These are phyloP conservation scores for Sylvilagus floridanus DNA, from an alignment of 2,797 vertebrate species.

Conservation along the genomic window DNA sequence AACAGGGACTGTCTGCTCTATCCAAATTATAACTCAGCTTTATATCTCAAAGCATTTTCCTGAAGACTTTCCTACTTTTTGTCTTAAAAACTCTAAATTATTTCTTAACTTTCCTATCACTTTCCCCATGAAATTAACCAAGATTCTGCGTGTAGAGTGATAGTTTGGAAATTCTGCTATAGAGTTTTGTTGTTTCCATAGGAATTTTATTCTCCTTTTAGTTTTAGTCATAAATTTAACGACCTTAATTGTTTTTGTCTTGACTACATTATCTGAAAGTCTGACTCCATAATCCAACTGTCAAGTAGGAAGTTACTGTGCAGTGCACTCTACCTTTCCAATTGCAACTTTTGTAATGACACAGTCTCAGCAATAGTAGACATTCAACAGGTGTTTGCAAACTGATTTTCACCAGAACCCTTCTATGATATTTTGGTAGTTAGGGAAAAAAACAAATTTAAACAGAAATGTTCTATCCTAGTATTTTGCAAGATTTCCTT, in stretches of 20 bases:
- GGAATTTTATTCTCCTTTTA: constrained; percentile 35
- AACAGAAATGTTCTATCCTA: background rate
- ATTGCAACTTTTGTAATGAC: background rate
- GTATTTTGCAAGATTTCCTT: background rate
- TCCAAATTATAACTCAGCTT: background rate
- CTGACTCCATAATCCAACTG: background rate
- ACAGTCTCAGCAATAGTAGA: background rate
- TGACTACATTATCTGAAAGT: background rate
- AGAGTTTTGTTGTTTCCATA: background rate
- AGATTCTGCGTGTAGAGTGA: background rate
- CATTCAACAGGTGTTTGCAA: too few relatives aligned
- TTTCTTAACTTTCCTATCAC: background rate
- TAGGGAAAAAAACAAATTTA: background rate
- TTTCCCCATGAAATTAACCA: background rate
- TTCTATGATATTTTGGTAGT: background rate
- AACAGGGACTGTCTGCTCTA: background rate
- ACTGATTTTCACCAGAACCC: background rate
- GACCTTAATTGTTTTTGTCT: constrained; percentile 20
- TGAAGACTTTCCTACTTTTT: background rate
- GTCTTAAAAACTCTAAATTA: background rate
- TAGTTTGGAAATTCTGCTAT: background rate
- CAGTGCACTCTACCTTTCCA: background rate
- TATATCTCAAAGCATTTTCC: background rate
- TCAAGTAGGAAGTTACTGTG: background rate
- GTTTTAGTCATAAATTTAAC: constrained; percentile 21